Evolutionary conservation across 2,888 invertebrate genomes (phyloP).

Genomic region (Mythimna loreyi): DNA sequence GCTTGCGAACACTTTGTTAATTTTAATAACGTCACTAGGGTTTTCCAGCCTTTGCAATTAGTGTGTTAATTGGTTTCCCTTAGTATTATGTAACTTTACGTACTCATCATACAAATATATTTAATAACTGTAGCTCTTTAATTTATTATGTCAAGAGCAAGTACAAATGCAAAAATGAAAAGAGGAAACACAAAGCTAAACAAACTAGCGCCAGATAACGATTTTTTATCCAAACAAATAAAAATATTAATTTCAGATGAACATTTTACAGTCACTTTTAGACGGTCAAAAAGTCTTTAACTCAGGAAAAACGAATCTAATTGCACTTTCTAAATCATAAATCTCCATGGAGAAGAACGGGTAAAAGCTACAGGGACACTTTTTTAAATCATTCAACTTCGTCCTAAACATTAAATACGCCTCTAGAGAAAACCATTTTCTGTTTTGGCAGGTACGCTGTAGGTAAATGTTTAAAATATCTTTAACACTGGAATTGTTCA

Average conservation of each 20-base stretch:
- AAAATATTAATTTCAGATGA: no score
- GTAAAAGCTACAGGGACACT: no score
- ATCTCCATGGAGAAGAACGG: no score
- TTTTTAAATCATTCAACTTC: no score
- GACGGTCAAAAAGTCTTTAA: no score
- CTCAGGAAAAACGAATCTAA: no score
- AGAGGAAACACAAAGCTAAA: neutral
- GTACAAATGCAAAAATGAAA: no score
- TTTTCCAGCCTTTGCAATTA: constrained; percentile 7
- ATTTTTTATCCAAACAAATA: neutral
- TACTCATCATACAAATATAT: no score
- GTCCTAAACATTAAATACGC: neutral
- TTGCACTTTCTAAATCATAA: no score
- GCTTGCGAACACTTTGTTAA: constrained; percentile 26
- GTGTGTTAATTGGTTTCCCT: constrained; percentile 10
- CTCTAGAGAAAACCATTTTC: constrained; percentile 11
- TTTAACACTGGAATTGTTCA: constrained; percentile 45
- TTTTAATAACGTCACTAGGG: constrained; percentile 20
- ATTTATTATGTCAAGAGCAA: no score
- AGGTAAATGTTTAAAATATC: constrained; percentile 60
- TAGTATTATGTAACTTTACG: neutral
- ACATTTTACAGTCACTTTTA: no score
- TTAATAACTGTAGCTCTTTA: neutral
- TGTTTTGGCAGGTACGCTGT: constrained; percentile 56
- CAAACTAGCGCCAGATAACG: neutral